Conservation (phyloP, 2,888 invertebrate species). For the Lucinisca nassula region DNA sequence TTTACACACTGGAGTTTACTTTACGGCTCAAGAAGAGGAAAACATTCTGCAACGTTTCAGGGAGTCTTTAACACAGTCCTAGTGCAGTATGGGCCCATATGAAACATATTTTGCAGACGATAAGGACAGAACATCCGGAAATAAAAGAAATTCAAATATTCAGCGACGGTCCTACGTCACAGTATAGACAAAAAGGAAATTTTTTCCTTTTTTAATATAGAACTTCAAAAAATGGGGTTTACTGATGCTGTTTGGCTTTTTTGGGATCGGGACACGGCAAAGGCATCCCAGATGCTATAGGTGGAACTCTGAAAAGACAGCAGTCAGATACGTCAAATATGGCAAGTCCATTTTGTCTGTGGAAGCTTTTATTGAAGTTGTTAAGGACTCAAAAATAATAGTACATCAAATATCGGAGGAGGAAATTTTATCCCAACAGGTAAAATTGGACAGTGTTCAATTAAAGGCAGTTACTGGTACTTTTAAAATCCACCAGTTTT, state of each 20-base stretch:
- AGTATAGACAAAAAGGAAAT: constrained; percentile 86
- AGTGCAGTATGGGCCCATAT: not conserved
- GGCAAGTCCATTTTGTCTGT: constrained; percentile 31
- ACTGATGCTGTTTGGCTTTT: constrained; percentile 77
- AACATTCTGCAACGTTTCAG: constrained; percentile 82
- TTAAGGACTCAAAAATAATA: not conserved
- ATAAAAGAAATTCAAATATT: constrained; percentile 42
- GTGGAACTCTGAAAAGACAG: constrained; percentile 77
- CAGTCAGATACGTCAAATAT: constrained; percentile 22
- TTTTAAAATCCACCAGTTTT: constrained; percentile 25
- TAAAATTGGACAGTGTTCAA: constrained; percentile 10
- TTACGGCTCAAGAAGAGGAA: not conserved
- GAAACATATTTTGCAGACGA: not conserved
- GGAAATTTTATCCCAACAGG: not conserved
- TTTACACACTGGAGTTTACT: constrained; percentile 50
- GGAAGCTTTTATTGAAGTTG: not conserved
- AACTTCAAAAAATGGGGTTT: constrained; percentile 30
- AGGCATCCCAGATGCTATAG: constrained; percentile 83
- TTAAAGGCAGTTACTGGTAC: constrained; percentile 27
- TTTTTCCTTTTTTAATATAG: constrained; percentile 80
- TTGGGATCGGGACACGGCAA: constrained; percentile 85
- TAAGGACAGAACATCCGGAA: constrained; percentile 25
- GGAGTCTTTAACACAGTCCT: constrained; percentile 64
- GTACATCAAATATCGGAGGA: not conserved
- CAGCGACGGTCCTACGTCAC: constrained; percentile 81